phyloP scores from a whole-genome alignment of 92 coral and sea anemone genomes.

The Diadumene lineata region DNA sequence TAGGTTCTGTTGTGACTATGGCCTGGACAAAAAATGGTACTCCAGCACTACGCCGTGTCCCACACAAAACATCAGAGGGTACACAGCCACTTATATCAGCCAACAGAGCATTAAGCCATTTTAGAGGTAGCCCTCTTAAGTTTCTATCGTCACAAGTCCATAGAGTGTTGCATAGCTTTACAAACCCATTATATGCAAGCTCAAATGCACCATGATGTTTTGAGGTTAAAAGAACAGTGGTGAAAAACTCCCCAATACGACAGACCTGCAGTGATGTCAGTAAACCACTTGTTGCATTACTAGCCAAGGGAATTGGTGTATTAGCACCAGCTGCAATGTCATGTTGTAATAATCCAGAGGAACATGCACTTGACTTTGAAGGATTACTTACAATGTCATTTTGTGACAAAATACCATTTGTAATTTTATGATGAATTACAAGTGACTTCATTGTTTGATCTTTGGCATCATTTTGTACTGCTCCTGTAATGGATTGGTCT shows the following conservation, averaged over 20 bases:
- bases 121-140: conserved; percentile 67
- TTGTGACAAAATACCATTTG: background rate
- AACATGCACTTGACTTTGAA: no score
- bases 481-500: background rate
- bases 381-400: no score
- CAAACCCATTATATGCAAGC: conserved; percentile 91
- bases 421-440: background rate
- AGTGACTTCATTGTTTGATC: background rate
- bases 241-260: conserved; percentile 80
- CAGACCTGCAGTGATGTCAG: conserved; percentile 39
- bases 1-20: conserved; percentile 86
- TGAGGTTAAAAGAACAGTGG: conserved; percentile 82
- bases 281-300: background rate
- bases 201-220: conserved; percentile 98
- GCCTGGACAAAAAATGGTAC: conserved; percentile 96
- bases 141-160: conserved; percentile 80
- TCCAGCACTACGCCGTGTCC: conserved; percentile 97
- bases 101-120: conserved; percentile 69
- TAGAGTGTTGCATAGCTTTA: conserved; percentile 75
- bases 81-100: conserved; percentile 66
- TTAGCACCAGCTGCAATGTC: background rate
- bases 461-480: background rate
- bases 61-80: conserved; percentile 83
- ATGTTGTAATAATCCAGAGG: background rate
- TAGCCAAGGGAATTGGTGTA: background rate